Percentiles rank a stretch among this genome's conserved stretches.
Conservation (phyloP, 2,113 vertebrate genomes). For the Apaloderma vittatum region DNA sequence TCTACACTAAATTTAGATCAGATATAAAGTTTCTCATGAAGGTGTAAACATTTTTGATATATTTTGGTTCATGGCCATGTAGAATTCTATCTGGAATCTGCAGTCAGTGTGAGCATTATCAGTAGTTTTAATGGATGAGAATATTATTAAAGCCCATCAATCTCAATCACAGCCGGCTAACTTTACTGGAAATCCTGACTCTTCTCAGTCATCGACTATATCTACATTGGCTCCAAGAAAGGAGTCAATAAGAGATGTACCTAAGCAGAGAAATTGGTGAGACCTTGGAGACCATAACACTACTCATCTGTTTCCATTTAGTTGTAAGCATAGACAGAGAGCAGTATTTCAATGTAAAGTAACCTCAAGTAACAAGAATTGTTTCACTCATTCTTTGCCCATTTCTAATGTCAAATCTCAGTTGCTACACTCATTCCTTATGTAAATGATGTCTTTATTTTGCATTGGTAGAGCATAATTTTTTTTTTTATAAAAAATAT, state of each 20-base stretch:
- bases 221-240: not conserved
- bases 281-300: not conserved
- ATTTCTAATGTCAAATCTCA: not conserved
- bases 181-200: not conserved
- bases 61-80: not conserved
- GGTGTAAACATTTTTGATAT: not conserved
- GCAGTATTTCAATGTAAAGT: not conserved
- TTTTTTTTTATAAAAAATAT: not conserved
- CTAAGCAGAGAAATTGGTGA: not conserved
- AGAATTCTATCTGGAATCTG: not conserved
- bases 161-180: not conserved
- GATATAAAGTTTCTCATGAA: conserved; percentile 1
- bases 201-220: not conserved
- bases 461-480: not conserved
- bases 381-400: not conserved
- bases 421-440: not conserved
- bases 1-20: not conserved
- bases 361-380: not conserved
- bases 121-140: not conserved
- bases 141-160: conserved; percentile 46
- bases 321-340: not conserved
- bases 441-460: not conserved
- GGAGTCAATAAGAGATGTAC: not conserved
- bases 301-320: not conserved
- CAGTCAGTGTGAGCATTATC: not conserved